These are phyloP conservation scores for Diplosoma virens DNA, from an alignment of 23 tunicate species.

Conservation along the genomic window DNA sequence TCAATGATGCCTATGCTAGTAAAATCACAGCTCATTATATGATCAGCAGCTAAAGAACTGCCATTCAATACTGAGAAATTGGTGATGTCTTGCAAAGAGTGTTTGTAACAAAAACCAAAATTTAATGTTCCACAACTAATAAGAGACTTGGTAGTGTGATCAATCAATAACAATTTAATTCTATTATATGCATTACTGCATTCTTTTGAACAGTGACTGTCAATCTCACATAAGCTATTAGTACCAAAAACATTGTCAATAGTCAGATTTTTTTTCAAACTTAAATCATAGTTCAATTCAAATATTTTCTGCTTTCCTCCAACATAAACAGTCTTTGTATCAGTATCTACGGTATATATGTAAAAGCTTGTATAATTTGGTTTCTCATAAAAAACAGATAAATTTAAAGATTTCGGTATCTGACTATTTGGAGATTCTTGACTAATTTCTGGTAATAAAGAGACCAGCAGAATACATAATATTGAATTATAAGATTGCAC, in stretches of 20 bases:
- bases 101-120: slow-evolving; percentile 41
- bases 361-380: background rate
- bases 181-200: background rate
- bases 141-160: background rate
- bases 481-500: no score
- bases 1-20: slow-evolving; percentile 34
- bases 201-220: background rate
- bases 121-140: slow-evolving; percentile 40
- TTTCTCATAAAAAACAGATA: no score
- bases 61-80: slow-evolving; percentile 10
- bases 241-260: background rate
- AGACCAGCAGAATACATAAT: no score
- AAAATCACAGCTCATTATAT: slow-evolving; percentile 27
- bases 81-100: slow-evolving; percentile 13
- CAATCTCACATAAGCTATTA: background rate
- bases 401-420: no score
- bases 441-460: no score
- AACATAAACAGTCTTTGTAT: background rate
- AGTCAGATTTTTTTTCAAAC: background rate
- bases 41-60: background rate
- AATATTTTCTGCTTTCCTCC: slow-evolving; percentile 10
- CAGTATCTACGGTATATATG: background rate
- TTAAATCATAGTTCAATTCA: slow-evolving; percentile 1
- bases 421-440: no score
- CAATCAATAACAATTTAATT: slow-evolving; percentile 18